Percentiles rank a stretch among this genome's conserved stretches.
Evolutionary conservation across 2,797 vertebrate species (phyloP).

Genomic region (Myotis vivesi): DNA sequence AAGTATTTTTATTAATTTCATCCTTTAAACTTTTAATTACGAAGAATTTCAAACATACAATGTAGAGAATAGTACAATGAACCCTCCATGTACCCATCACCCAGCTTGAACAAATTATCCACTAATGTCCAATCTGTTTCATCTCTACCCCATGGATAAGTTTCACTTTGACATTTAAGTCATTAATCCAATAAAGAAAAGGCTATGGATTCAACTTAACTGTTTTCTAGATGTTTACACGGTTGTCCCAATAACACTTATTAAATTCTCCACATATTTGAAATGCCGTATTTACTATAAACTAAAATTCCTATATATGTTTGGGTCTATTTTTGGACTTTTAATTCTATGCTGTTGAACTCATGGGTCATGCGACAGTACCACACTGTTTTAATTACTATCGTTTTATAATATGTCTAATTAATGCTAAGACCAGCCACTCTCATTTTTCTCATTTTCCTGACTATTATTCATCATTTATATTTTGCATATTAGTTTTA

Average conservation of each 20-base stretch:
- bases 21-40: not conserved
- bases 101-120: not conserved
- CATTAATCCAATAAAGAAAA: constrained; percentile 5
- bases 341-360: not conserved
- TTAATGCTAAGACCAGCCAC: not conserved
- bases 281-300: not conserved
- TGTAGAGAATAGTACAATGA: not conserved
- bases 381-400: not conserved
- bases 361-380: not conserved
- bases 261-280: not conserved
- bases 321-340: not conserved
- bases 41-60: not conserved
- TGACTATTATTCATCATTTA: not conserved
- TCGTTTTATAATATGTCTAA: not conserved
- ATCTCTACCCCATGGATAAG: not conserved
- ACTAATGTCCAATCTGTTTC: not conserved
- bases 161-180: constrained; percentile 1
- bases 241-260: constrained; percentile 2
- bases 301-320: not conserved
- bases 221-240: not conserved
- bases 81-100: not conserved
- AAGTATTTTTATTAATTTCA: constrained; percentile 6
- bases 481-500: not conserved
- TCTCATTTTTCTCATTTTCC: not conserved
- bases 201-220: not conserved